A percentile compares a stretch with the other conserved stretches of the same genome.
Conservation (phyloP, 2,888 invertebrate genomes). For the Agrilus mali region DNA sequence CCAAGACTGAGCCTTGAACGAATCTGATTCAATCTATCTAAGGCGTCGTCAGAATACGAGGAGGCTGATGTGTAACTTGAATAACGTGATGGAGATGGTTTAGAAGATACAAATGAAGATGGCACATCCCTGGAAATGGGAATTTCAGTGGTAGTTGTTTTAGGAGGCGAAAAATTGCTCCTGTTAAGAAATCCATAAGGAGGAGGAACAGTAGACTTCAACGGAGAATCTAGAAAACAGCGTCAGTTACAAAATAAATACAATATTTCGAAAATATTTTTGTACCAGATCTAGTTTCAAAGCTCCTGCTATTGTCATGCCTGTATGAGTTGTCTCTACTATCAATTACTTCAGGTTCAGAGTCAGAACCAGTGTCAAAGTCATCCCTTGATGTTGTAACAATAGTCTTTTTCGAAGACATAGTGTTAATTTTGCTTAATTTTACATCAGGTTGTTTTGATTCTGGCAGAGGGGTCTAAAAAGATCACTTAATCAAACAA, state of each 20-base stretch:
- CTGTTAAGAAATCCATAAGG: conserved; percentile 2
- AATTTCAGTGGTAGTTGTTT: background rate
- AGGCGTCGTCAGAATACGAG: conserved; percentile 25
- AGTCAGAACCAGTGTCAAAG: conserved; percentile 59
- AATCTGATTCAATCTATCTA: conserved; percentile 45
- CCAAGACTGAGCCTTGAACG: conserved; percentile 44
- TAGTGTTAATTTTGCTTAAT: conserved; percentile 29
- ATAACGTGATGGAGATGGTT: conserved; percentile 19
- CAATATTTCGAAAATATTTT: background rate
- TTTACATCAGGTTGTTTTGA: conserved; percentile 5
- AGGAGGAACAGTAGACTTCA: conserved; percentile 1
- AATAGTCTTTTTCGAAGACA: conserved; percentile 40
- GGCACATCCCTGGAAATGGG: background rate
- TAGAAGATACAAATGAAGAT: background rate
- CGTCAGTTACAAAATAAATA: background rate
- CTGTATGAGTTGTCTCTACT: conserved; percentile 8
- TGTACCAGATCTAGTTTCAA: background rate
- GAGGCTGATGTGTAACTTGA: conserved; percentile 24
- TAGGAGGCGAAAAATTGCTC: background rate
- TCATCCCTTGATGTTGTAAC: conserved; percentile 39
- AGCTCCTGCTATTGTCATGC: background rate
- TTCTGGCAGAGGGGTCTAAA: background rate
- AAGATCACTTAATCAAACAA: background rate
- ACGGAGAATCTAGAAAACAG: conserved; percentile 3
- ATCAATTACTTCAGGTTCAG: conserved; percentile 45